These are phyloP conservation scores for Panthera uncia DNA, from an alignment of 2,113 vertebrate genomes.

Conservation along the genomic window DNA sequence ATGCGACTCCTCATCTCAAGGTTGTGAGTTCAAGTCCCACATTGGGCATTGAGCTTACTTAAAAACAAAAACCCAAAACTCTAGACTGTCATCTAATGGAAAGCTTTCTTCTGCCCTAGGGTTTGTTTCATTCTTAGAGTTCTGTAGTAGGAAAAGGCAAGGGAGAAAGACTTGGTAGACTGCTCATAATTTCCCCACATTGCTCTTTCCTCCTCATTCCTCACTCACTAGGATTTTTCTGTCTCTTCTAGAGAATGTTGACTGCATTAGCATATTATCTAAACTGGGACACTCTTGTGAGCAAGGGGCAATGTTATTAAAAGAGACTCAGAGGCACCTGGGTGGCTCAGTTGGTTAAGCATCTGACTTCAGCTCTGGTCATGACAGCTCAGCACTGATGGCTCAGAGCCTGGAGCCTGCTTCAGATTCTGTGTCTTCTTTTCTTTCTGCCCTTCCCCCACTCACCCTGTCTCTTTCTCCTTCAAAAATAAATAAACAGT, in stretches of 20 bases:
- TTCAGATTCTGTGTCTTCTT: too few species aligned
- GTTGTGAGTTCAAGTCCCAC: not conserved
- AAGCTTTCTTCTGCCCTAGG: not conserved
- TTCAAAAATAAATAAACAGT: too few species aligned
- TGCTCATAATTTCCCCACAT: not conserved
- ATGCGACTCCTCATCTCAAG: not conserved
- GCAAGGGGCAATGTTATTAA: not conserved
- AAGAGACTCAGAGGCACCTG: not conserved
- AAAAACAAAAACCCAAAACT: not conserved
- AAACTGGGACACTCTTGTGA: not conserved
- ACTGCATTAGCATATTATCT: not conserved
- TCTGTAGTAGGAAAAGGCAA: not conserved
- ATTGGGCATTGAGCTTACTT: not conserved
- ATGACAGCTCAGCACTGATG: too few species aligned
- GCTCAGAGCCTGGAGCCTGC: too few species aligned
- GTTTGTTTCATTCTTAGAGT: not conserved
- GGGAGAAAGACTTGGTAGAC: not conserved
- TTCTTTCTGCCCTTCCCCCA: too few species aligned
- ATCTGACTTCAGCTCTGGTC: too few species aligned
- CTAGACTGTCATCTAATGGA: not conserved
- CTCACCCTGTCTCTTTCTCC: too few species aligned
- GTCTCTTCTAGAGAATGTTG: not conserved
- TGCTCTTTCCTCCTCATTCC: not conserved
- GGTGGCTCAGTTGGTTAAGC: too few species aligned
- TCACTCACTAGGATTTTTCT: not conserved